These are phyloP conservation scores for Erpetoichthys calabaricus DNA, from an alignment of 2,797 vertebrate species.

Conservation along the genomic window DNA sequence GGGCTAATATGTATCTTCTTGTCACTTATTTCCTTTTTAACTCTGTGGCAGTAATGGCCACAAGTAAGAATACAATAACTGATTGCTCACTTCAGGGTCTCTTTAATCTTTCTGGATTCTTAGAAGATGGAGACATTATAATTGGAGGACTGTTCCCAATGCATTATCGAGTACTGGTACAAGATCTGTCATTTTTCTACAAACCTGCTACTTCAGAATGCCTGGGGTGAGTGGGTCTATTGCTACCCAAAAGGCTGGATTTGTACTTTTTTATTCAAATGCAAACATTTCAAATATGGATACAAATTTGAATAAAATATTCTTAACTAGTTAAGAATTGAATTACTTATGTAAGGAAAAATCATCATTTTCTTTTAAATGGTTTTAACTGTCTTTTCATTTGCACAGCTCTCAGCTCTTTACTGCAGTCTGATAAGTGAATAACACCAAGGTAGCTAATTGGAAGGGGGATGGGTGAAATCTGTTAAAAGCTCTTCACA, in stretches of 20 bases:
- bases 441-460: not conserved
- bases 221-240: not conserved
- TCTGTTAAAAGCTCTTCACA: not conserved
- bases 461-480: not conserved
- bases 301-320: not conserved
- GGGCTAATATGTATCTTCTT: constrained; percentile 7
- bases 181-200: constrained; percentile 3
- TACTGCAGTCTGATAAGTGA: too few relatives aligned
- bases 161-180: constrained; percentile 17
- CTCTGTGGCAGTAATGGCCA: not conserved
- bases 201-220: constrained; percentile 2
- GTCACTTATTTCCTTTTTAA: constrained; percentile 4
- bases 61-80: not conserved
- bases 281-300: not conserved
- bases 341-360: too few relatives aligned
- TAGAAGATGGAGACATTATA: constrained; percentile 33
- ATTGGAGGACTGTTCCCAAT: constrained; percentile 27
- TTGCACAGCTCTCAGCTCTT: too few relatives aligned
- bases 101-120: constrained; percentile 8
- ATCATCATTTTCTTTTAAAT: too few relatives aligned
- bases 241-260: not conserved
- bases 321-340: not conserved
- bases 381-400: too few relatives aligned
- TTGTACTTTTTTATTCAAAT: not conserved
- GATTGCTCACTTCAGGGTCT: constrained; percentile 7